phyloP scores from a whole-genome alignment of 2,888 invertebrate genomes.

The Polydesmus complanatus region DNA sequence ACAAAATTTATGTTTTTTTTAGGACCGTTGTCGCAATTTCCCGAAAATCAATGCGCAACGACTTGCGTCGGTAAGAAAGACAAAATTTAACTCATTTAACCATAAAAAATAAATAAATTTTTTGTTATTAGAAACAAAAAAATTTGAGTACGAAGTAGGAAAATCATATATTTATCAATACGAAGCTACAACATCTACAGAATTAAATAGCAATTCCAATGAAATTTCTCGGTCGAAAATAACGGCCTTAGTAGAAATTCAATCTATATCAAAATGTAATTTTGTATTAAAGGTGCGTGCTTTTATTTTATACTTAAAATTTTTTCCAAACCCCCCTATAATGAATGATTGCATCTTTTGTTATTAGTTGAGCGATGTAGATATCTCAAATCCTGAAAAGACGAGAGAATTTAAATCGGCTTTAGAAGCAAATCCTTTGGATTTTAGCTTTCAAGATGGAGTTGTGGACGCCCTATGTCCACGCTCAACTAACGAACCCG shows the following conservation, averaged over 20 bases:
- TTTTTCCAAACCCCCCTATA: too few species aligned
- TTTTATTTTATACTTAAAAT: background rate
- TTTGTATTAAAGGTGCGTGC: conserved; percentile 24
- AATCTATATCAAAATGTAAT: conserved; percentile 24
- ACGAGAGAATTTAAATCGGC: conserved; percentile 20
- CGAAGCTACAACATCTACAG: conserved; percentile 23
- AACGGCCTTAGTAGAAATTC: conserved; percentile 23
- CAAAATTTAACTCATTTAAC: too few species aligned
- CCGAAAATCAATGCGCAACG: conserved; percentile 2
- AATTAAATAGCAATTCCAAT: conserved; percentile 21
- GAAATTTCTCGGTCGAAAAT: conserved; percentile 24
- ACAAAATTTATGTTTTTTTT: background rate
- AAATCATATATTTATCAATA: conserved; percentile 24
- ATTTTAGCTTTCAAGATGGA: conserved; percentile 74
- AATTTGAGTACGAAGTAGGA: conserved; percentile 24
- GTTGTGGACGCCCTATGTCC: conserved; percentile 71
- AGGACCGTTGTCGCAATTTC: conserved; percentile 3
- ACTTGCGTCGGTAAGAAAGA: conserved; percentile 8
- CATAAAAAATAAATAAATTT: background rate
- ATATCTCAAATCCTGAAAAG: conserved; percentile 18
- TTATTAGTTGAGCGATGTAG: conserved; percentile 20
- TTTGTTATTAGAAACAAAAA: conserved; percentile 16
- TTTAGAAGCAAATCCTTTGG: conserved; percentile 18
- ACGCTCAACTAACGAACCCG: conserved; percentile 48
- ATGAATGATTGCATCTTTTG: too few species aligned